Base-by-base conservation (phyloP, 2,113 vertebrate species). In the Seriola aureovittata region DNA sequence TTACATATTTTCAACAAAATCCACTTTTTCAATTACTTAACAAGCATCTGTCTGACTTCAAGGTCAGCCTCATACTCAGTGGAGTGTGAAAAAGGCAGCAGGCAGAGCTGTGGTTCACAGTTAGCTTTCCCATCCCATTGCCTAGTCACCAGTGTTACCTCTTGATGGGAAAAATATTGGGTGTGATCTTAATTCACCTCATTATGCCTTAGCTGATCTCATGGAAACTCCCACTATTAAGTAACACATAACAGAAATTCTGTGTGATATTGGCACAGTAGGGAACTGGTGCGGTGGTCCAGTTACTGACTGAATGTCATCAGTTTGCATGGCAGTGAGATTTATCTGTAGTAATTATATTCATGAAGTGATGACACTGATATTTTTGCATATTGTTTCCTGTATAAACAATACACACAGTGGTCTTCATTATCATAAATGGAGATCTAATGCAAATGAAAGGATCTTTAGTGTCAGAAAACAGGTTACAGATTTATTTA, bases 61-160 rank as follows among this genome's bases (percentile, higher is more conserved):
- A 84, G 75, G 78, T 85, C 80, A 85, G 66, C 63, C 19, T 65
- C 29, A 57, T 57, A 69, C 8, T 59, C 59, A 74, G 34, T 44
- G 12, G 50, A 67, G 46, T 50, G 25, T 64, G 50, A 66, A 65
- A 71, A 54, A 58, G 36, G 48, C 42, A 78, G 65, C 59, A 78
- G 48, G 44, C 69, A 80, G 11, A 50, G 46, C 62, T 67, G 63
- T 38, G 65, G 16, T 52, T 17, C 75, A 55, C 52, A 58, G 78
- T 62, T 72, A 54, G 29, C 54, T 32, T 72, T 55, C 46, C 38
- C 50, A 81, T 75, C 46, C 38, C 42, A 81, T 75, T 88, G 48
- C 59, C 44, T 34, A 48, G 19, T 75, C 75, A 72, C 65, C 62
- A 71, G 0, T 23, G 34, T 58, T 38, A 16, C 32, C 25, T 12